Base-by-base conservation (phyloP, 1,140 invertebrate species). In the Camponotus pennsylvanicus region DNA sequence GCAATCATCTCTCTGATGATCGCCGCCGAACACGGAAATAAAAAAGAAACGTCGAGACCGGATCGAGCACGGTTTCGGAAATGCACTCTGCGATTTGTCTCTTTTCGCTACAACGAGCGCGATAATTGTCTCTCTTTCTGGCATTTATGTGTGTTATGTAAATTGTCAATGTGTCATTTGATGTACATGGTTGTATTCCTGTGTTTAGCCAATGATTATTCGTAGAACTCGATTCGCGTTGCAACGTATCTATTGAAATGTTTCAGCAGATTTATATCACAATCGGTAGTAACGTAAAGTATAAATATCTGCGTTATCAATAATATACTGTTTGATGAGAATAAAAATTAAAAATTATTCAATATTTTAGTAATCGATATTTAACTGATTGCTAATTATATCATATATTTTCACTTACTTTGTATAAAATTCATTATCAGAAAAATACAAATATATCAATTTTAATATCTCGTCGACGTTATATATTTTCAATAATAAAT, bases 151-250 rank as follows among this genome's bases (percentile, higher is more conserved):
- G 84, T 69, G 67, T 87, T 89, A 89, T 84, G 73, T 77, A 90
- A 89, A 89, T 86, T 64, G 57, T 18, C 34, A 55, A 40, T 77
- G 42, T 86, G 11, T 86, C 84, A 79, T 82, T 89, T 45, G 63
- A 79, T 32, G 13, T 18, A 63, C 40, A 77, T 13, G 40, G 64
- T 77, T 77, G 40, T 77, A 15, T 21, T 57, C 45, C 27, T 27
- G 2, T 40, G 45, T 70, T 45, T 40, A 79, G 63, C 15, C n/a
- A 32, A 79, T 18, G 59, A 66, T 32, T 3, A 13, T 67, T 18
- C 7, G 0, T 69, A 27, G 7, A 15, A 5, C 9, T 13, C 18
- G 34, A 79, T 9, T 79, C 27, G 11, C 40, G 18, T 69, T 69
- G 63, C 63, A 69, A 40, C 45, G 18, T n/a, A 27, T n/a, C n/a